Evolutionary conservation across 2,113 vertebrate genomes (phyloP), one percentile per base, ranked within the genome.

Genomic region (Gymnogyps californianus): DNA sequence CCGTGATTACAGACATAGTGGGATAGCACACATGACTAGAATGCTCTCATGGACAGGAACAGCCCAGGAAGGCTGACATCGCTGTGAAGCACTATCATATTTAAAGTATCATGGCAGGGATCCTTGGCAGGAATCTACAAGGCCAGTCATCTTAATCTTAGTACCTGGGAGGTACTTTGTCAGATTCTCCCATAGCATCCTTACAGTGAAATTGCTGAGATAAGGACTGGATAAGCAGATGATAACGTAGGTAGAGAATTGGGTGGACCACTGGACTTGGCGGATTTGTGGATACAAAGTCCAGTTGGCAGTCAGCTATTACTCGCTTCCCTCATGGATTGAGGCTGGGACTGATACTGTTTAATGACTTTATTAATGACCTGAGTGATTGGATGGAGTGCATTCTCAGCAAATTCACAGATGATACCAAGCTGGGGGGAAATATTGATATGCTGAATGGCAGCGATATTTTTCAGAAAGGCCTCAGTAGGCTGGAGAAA

Each of bases 181-280:
- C 46, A 85, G 31, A 32, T 49, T 84, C 26, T 83, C 32, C 28
- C 8, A 19, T 4, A 46, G n/a, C 59, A 59, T 15, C 28, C 16
- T 80, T 51, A 32, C 0, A 80, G 52, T 9, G 29, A 55, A 93
- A 83, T 2, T 51, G 22, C 8, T 1, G 7, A 76, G 34, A 10
- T n/a, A 62, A 79, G 46, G 49, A 52, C 26, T 69, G 29, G 34
- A 71, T 65, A 83, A 70, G 7, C 17, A 26, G 25, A 64, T n/a
- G 9, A 47, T 51, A 62, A 38, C 1, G 17, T 15, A 86, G 2
- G 1, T 6, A 72, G 66, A 52, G 38, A 62, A 71, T 0, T 32
- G 66, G 4, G 3, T 31, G 13, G 46, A 75, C 21, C 14, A 31
- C 1, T 62, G 28, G 28, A 64, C n/a, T 67, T 44, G 6, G 47